Evolutionary conservation across 2,797 vertebrate genomes (phyloP).

Genomic region (Lutjanus campechanus): DNA sequence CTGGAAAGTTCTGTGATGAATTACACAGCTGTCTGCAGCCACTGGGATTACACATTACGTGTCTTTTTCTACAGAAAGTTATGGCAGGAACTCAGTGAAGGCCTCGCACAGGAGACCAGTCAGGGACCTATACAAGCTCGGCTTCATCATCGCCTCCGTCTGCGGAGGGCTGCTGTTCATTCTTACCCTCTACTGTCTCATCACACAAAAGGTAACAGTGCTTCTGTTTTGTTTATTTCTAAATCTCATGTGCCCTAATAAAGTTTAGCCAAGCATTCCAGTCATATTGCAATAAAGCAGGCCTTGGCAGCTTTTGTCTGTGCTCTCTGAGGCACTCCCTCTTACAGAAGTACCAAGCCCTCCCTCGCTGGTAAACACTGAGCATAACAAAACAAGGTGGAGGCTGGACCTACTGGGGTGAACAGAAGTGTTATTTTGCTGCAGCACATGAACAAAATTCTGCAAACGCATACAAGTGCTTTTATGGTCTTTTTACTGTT

Average conservation of each 20-base stretch:
- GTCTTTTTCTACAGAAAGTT: constrained; percentile 74
- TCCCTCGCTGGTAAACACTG: constrained; percentile 30
- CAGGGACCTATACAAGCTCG: constrained; percentile 78
- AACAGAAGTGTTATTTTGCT: constrained; percentile 12
- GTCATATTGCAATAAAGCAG: constrained; percentile 28
- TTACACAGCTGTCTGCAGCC: constrained; percentile 23
- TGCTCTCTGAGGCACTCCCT: constrained; percentile 27
- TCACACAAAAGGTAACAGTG: constrained; percentile 82
- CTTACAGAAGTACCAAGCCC: constrained; percentile 16
- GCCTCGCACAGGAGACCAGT: constrained; percentile 66
- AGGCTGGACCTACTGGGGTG: neutral
- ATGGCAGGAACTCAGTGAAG: constrained; percentile 65
- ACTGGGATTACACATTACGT: constrained; percentile 36
- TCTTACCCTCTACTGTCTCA: constrained; percentile 80
- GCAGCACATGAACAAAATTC: constrained; percentile 11
- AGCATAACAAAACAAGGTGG: constrained; percentile 24
- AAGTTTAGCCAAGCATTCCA: constrained; percentile 43
- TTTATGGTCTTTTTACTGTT: neutral
- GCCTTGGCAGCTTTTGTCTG: constrained; percentile 20
- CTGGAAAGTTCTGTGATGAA: constrained; percentile 27
- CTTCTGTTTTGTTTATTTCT: constrained; percentile 35
- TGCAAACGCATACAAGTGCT: neutral
- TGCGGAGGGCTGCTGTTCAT: constrained; percentile 82
- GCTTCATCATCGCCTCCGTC: constrained; percentile 82
- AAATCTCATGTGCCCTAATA: constrained; percentile 24